Evolutionary conservation across 2,797 vertebrate genomes (phyloP).

Genomic region (Hylomyscus alleni): DNA sequence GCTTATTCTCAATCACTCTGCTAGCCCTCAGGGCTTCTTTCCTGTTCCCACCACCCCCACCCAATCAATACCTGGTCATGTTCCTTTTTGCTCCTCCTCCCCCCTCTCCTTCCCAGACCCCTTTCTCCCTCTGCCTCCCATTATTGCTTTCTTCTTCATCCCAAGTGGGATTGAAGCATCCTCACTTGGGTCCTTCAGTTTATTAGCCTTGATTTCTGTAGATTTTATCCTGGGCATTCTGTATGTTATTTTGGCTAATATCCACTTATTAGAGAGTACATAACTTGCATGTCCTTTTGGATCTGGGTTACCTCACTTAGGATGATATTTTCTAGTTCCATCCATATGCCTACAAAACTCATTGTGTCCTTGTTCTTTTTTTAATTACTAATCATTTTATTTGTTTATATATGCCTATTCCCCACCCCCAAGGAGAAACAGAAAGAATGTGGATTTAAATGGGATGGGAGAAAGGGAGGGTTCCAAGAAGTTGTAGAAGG

Average conservation of each 20-base stretch:
- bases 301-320: background rate
- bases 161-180: background rate
- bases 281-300: background rate
- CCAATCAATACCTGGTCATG: background rate
- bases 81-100: accelerated
- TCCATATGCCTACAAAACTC: background rate
- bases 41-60: background rate
- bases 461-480: no score
- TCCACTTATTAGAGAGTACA: background rate
- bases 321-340: background rate
- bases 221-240: background rate
- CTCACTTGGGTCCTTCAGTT: background rate
- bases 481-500: accelerated
- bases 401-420: background rate
- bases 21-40: background rate
- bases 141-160: background rate
- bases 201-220: background rate
- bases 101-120: no score
- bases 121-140: no score
- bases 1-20: background rate
- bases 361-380: no score
- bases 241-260: background rate
- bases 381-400: background rate
- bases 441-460: background rate
- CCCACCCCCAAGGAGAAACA: no score